Evolutionary conservation across 2,797 vertebrate species (phyloP).

Genomic region (Cossypha heuglini): DNA sequence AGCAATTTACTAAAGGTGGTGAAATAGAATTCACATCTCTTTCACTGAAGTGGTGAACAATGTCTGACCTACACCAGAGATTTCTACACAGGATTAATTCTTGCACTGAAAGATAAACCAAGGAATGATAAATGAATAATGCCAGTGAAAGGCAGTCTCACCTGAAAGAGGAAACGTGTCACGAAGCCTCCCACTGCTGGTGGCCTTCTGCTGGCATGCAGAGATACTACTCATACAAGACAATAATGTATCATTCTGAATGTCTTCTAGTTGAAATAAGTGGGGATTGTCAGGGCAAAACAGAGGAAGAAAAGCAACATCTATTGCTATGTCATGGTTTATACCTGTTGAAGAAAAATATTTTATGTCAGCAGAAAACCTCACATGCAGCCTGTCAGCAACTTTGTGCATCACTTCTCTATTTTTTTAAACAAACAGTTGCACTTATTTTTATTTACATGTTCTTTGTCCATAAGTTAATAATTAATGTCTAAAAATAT

Average conservation of each 20-base stretch:
- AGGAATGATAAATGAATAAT: not conserved
- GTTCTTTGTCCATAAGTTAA: not conserved
- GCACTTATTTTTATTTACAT: not conserved
- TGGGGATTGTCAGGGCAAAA: conserved; percentile 78
- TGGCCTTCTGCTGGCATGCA: conserved; percentile 55
- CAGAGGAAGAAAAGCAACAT: conserved; percentile 81
- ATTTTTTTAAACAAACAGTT: not conserved
- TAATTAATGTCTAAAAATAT: not conserved
- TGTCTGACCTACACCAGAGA: not conserved
- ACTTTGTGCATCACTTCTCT: not conserved
- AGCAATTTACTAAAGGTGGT: not conserved
- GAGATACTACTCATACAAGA: conserved; percentile 78
- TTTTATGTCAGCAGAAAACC: not conserved
- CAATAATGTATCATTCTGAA: conserved; percentile 76
- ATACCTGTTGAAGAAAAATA: conserved; percentile 75
- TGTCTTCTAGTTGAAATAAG: conserved; percentile 53
- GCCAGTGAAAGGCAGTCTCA: conserved; percentile 49
- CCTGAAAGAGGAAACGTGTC: conserved; percentile 72
- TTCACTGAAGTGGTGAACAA: not conserved
- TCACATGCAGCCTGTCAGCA: not conserved
- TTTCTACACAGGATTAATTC: not conserved
- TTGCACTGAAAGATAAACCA: not conserved
- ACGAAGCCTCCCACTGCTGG: not conserved
- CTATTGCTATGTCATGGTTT: conserved; percentile 84
- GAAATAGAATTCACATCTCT: not conserved